Percentiles rank a stretch among this genome's conserved stretches.
These are phyloP conservation scores for Drosophila lacteicornis DNA, from an alignment of 1,140 invertebrate species.

Conservation along the genomic window DNA sequence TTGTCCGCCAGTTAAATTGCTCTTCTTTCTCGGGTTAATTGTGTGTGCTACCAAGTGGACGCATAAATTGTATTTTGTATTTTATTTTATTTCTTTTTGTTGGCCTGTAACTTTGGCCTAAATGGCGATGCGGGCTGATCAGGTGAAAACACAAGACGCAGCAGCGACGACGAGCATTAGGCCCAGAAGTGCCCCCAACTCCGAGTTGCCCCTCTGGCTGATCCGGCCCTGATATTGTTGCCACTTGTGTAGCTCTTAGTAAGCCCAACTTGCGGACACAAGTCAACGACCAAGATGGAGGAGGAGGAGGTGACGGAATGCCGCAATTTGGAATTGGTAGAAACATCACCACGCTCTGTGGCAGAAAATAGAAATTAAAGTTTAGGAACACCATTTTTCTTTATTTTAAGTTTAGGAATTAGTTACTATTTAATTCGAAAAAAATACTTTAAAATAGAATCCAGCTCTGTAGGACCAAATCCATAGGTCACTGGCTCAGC, in stretches of 20 bases:
- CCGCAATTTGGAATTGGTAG: neutral
- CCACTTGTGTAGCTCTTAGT: slow-evolving; percentile 53
- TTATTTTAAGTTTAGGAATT: neutral
- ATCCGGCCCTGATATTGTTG: slow-evolving; percentile 53
- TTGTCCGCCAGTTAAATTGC: slow-evolving; percentile 26
- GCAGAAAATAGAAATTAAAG: neutral
- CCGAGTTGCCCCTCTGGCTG: slow-evolving; percentile 10
- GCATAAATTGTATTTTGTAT: slow-evolving; percentile 76
- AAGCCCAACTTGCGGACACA: slow-evolving; percentile 16
- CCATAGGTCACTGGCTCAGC: no score
- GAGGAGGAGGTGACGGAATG: neutral
- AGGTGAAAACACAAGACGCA: slow-evolving; percentile 70
- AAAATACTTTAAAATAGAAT: neutral
- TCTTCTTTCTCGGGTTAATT: slow-evolving; percentile 57
- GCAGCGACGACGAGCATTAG: slow-evolving; percentile 30
- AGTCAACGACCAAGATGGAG: slow-evolving; percentile 11
- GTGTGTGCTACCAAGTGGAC: slow-evolving; percentile 69
- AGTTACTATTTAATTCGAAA: neutral
- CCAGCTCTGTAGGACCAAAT: no score
- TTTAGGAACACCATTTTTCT: neutral
- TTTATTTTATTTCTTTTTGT: slow-evolving; percentile 47
- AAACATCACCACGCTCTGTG: neutral
- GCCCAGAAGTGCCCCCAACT: slow-evolving; percentile 8
- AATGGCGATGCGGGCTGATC: slow-evolving; percentile 78
- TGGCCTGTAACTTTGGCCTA: slow-evolving; percentile 64